Conservation (phyloP, 2,888 invertebrate species). For the Oxycera nigricornis region DNA sequence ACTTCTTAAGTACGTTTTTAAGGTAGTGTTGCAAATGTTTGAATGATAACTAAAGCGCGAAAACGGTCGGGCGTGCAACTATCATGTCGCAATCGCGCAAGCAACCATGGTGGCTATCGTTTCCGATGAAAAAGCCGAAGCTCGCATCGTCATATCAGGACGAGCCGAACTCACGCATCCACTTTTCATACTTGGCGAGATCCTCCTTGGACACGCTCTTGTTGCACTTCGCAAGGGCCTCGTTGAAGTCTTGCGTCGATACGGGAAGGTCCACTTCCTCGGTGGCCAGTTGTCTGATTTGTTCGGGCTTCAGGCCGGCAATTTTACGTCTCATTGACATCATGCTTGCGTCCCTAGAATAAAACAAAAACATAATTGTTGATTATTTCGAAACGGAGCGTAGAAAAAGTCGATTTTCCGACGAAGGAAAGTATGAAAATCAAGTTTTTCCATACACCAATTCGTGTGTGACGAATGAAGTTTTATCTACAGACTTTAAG, state of each 20-base stretch:
- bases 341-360: constrained; percentile 92
- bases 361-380: constrained; percentile 21
- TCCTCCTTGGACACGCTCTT: constrained; percentile 95
- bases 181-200: constrained; percentile 92
- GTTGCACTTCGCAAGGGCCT: constrained; percentile 93
- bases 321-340: constrained; percentile 98
- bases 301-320: constrained; percentile 89
- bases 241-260: constrained; percentile 87
- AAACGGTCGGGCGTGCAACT: constrained; percentile 4
- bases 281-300: constrained; percentile 91
- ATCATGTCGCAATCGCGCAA: background rate
- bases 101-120: background rate
- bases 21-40: background rate
- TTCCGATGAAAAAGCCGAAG: background rate
- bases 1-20: constrained; percentile 10
- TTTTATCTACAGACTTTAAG: no score
- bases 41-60: constrained; percentile 17
- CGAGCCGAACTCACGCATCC: constrained; percentile 95
- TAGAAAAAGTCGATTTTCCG: background rate
- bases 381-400: background rate
- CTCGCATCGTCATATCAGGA: constrained; percentile 56
- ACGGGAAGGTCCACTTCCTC: constrained; percentile 95
- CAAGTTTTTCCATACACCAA: no score
- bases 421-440: no score
- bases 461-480: no score